Evolutionary conservation across 92 coral and sea anemone species (phyloP).

Genomic region (Paragorgia papillata): DNA sequence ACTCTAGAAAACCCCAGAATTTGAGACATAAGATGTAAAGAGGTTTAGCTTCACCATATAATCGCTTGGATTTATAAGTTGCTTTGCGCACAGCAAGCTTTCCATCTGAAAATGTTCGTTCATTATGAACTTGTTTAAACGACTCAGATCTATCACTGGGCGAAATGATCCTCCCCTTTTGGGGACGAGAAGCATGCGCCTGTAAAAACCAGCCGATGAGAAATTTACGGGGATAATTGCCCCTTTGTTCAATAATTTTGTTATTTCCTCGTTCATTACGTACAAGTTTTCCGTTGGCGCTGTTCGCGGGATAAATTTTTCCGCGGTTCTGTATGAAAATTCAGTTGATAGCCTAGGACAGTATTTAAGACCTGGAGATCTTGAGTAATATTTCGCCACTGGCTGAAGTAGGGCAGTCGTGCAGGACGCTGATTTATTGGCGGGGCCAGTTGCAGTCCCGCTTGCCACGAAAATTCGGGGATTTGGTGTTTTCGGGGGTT

Average conservation of each 20-base stretch:
- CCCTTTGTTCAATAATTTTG: no score
- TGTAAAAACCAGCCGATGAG: conserved; percentile 49
- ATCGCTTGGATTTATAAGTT: conserved; percentile 51
- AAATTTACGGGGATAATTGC: no score
- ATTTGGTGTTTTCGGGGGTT: neutral
- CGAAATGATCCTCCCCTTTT: conserved; percentile 49
- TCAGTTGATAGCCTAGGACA: conserved; percentile 54
- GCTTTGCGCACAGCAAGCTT: conserved; percentile 44
- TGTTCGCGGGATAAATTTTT: conserved; percentile 9
- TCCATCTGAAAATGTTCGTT: conserved; percentile 63
- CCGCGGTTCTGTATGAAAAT: conserved; percentile 32
- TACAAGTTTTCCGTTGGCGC: neutral
- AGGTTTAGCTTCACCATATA: conserved; percentile 57
- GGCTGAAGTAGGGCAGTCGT: conserved; percentile 2
- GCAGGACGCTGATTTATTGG: conserved; percentile 15
- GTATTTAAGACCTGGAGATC: conserved; percentile 44
- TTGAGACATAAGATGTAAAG: conserved; percentile 43
- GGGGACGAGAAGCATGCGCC: conserved; percentile 55
- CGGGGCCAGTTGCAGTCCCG: conserved; percentile 35
- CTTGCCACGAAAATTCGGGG: conserved; percentile 20
- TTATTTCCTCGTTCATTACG: conserved; percentile 23
- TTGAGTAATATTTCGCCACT: conserved; percentile 55
- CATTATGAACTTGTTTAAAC: conserved; percentile 49
- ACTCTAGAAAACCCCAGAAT: conserved; percentile 41
- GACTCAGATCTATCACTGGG: conserved; percentile 59